These are phyloP conservation scores for Trichogramma pretiosum DNA, from an alignment of 1,140 invertebrate genomes.

Conservation along the genomic window DNA sequence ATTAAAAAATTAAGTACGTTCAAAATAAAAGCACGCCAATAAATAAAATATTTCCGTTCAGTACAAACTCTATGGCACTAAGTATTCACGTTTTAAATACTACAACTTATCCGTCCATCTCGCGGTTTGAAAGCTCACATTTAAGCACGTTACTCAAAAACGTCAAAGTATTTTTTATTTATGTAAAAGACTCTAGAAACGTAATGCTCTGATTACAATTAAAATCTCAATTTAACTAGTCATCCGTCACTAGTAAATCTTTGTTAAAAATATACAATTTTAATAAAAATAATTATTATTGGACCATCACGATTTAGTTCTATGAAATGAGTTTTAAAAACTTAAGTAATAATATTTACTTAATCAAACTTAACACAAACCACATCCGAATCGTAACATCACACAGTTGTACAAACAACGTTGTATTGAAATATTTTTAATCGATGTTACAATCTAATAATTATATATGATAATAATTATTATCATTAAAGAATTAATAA, in stretches of 20 bases:
- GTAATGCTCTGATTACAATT: too few species aligned
- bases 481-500: conserved; percentile 6
- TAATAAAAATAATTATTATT: too few species aligned
- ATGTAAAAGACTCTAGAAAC: too few species aligned
- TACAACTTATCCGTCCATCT: conserved; percentile 15
- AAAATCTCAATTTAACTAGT: too few species aligned
- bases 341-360: too few species aligned
- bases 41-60: too few species aligned
- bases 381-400: conserved; percentile 2
- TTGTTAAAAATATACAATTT: too few species aligned
- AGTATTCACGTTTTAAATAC: conserved; percentile 42
- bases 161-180: too few species aligned
- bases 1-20: conserved; percentile 47
- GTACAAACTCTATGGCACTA: conserved; percentile 43
- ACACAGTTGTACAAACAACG: conserved; percentile 11
- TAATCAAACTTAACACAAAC: conserved; percentile 1
- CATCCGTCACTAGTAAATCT: too few species aligned
- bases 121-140: conserved; percentile 7
- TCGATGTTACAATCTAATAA: too few species aligned
- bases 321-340: too few species aligned
- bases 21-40: conserved; percentile 32
- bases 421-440: conserved; percentile 4
- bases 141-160: conserved; percentile 1
- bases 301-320: too few species aligned
- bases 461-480: conserved; percentile 19